Base-by-base conservation (phyloP, 2,888 invertebrate genomes). In the Hololepta plana region DNA sequence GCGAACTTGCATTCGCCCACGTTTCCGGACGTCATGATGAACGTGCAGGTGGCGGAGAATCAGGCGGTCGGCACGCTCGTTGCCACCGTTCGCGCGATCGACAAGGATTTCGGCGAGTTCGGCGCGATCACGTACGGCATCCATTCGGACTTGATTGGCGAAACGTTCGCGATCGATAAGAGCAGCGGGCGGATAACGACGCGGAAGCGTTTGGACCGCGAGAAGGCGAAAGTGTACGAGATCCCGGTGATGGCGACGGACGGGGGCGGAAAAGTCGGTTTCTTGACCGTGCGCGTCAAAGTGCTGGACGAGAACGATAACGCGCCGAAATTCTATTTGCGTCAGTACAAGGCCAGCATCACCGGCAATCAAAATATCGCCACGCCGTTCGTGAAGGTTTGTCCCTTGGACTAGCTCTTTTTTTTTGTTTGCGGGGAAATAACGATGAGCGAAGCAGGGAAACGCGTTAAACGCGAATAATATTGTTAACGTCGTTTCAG, bases 291-390 rank as follows among this genome's bases (percentile, higher is more conserved):
- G 35, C 64, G 79, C 50, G 77, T 93, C 20, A 71, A 72, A 49
- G 75, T 93, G 24, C 59, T 62, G 12, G 90, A 91, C 55, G 66
- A 70, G 35, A 87, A 88, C 55, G 88, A 90, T 50, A 76, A 84
- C 52, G 59, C 72, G 26, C 90, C 91, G 0, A 56, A 55, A 29
- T 87, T 85, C 51, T 59, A 72, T 34, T 58, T 77, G 31, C 67
- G 67, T 36, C 74, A 82, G 51, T 87, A 87, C 52, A 74, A 76
- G 51, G 70, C 73, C 15, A 69, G 71, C 30, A 71, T 77, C 35
- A 66, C 67, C 37, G 59, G 63, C 20, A 69, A 71, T 42, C 49
- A 62, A 22, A 60, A 61, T 9, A 38, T 61, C 3, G 66, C 67
- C 33, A 56, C 62, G 15, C 56, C 64, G 3, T 65, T 77, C 42